These are phyloP conservation scores for Urophycis tenuis DNA, from an alignment of 2,797 vertebrate species.

Conservation along the genomic window DNA sequence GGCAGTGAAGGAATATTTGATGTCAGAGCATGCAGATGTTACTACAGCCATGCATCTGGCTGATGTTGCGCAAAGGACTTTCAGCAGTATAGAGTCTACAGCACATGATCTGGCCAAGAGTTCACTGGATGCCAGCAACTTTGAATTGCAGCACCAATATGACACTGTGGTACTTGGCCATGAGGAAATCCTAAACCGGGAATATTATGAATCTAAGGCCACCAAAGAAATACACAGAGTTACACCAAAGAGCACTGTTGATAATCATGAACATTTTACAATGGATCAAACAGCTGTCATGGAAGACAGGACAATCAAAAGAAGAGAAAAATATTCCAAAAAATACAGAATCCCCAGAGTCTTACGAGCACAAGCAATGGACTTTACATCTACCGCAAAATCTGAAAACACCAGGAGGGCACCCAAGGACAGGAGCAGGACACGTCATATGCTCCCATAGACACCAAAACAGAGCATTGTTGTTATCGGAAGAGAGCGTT, in stretches of 20 bases:
- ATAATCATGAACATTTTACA: neutral
- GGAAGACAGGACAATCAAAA: neutral
- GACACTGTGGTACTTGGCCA: neutral
- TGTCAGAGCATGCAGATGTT: neutral
- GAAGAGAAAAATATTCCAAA: neutral
- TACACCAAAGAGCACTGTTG: neutral
- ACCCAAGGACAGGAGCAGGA: neutral
- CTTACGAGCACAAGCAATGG: neutral
- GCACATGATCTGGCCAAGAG: neutral
- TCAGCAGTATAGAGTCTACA: neutral
- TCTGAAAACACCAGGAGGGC: neutral
- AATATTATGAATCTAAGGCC: neutral
- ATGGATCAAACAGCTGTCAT: neutral
- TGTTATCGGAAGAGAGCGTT: neutral
- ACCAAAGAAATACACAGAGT: neutral
- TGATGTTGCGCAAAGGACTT: neutral
- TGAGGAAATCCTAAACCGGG: neutral
- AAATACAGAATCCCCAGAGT: neutral
- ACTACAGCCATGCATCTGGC: neutral
- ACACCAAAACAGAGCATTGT: neutral
- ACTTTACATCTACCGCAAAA: neutral
- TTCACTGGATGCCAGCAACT: neutral
- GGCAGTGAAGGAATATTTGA: neutral
- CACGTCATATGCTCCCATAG: neutral
- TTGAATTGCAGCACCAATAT: neutral